These are phyloP conservation scores for Panthera tigris DNA, from an alignment of 2,113 vertebrate species.

Conservation along the genomic window DNA sequence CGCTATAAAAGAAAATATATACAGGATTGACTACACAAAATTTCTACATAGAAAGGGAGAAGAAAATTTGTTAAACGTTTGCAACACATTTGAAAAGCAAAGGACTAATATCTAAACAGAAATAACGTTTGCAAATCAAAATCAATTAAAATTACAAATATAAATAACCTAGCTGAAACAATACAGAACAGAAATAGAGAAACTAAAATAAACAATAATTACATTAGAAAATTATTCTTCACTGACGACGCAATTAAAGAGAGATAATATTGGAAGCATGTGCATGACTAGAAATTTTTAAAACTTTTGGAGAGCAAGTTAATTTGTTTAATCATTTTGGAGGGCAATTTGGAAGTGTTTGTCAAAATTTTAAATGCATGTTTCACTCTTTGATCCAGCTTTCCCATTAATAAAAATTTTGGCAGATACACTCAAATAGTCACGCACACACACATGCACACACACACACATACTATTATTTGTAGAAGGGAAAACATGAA, in stretches of 20 bases:
- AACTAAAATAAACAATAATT: not conserved
- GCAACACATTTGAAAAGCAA: not conserved
- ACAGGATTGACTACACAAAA: not conserved
- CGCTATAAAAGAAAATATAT: not conserved
- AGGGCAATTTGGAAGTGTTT: not conserved
- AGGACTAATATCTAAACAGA: not conserved
- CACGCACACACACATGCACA: not conserved
- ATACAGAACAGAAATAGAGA: not conserved
- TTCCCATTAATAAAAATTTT: not conserved
- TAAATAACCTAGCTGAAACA: not conserved
- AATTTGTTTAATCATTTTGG: not conserved
- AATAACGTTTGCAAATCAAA: not conserved
- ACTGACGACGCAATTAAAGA: not conserved
- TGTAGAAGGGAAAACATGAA: not conserved
- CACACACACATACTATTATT: not conserved
- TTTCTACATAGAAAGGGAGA: not conserved
- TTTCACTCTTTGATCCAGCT: not conserved
- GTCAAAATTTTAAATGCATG: not conserved
- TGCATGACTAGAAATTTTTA: not conserved
- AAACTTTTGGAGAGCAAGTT: not conserved
- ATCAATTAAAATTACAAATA: not conserved
- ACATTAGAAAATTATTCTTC: not conserved
- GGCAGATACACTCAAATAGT: not conserved
- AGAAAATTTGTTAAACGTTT: not conserved
- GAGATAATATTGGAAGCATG: not conserved